phyloP scores from a whole-genome alignment of 1,140 invertebrate genomes.

The Maconellicoccus hirsutus region DNA sequence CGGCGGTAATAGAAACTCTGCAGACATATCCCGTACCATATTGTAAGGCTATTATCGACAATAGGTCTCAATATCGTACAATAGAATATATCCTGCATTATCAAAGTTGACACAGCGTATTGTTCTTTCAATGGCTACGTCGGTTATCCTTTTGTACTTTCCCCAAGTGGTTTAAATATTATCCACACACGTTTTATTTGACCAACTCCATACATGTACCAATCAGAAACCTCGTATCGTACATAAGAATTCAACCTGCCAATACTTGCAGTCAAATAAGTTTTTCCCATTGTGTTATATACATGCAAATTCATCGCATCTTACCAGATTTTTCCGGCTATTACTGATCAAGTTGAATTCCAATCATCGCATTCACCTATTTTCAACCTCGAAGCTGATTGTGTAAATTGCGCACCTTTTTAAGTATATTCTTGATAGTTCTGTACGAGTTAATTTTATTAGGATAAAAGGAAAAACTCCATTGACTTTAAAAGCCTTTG shows the following conservation, averaged over 20 bases:
- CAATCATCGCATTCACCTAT: background rate
- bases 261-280: background rate
- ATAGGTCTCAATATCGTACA: conserved; percentile 18
- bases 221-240: too few relatives aligned
- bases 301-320: background rate
- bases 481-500: too few relatives aligned
- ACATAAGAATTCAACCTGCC: too few relatives aligned
- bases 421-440: too few relatives aligned
- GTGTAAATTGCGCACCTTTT: too few relatives aligned
- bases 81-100: conserved; percentile 15
- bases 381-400: background rate
- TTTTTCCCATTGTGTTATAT: background rate
- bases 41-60: conserved; percentile 17
- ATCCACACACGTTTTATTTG: conserved; percentile 5
- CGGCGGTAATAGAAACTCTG: conserved; percentile 15
- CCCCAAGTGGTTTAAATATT: conserved; percentile 11
- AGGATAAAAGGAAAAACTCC: too few relatives aligned
- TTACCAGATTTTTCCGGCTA: conserved; percentile 1
- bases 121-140: conserved; percentile 19
- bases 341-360: too few relatives aligned
- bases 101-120: conserved; percentile 19
- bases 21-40: conserved; percentile 19
- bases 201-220: background rate
- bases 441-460: too few relatives aligned
- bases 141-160: conserved; percentile 12